Percentiles rank a stretch among this genome's conserved stretches.
Evolutionary conservation across 1,140 invertebrate genomes (phyloP).

Genomic region (Solen grandis): DNA sequence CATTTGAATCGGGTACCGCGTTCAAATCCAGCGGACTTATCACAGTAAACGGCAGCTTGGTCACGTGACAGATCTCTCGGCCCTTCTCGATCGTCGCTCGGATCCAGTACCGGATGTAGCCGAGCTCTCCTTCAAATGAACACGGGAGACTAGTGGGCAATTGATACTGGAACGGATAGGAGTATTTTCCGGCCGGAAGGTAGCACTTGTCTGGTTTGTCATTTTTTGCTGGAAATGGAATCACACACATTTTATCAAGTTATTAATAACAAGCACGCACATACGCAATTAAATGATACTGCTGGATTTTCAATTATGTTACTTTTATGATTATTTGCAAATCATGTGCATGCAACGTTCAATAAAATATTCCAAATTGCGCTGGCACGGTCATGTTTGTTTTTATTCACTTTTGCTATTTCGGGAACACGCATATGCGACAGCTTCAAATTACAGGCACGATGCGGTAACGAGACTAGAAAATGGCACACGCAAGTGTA

Average conservation of each 20-base stretch:
- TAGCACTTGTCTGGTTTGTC: conserved; percentile 23
- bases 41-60: conserved; percentile 75
- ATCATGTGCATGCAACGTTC: too few relatives aligned
- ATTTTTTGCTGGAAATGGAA: not conserved
- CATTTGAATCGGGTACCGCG: conserved; percentile 63
- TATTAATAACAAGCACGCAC: not conserved
- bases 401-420: too few relatives aligned
- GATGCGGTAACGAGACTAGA: too few relatives aligned
- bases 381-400: too few relatives aligned
- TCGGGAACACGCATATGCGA: too few relatives aligned
- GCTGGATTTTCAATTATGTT: too few relatives aligned
- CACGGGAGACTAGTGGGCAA: conserved; percentile 81
- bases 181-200: conserved; percentile 77
- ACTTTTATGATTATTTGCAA: too few relatives aligned
- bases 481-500: too few relatives aligned
- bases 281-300: too few relatives aligned
- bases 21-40: conserved; percentile 77
- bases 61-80: conserved; percentile 71
- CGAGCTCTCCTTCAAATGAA: conserved; percentile 81
- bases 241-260: not conserved
- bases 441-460: too few relatives aligned
- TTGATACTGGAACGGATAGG: conserved; percentile 82
- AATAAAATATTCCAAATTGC: too few relatives aligned
- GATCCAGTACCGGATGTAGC: conserved; percentile 81
- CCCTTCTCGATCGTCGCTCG: conserved; percentile 80